phyloP scores from a whole-genome alignment of 2,797 vertebrate species.

The Epinephelus coioides region DNA sequence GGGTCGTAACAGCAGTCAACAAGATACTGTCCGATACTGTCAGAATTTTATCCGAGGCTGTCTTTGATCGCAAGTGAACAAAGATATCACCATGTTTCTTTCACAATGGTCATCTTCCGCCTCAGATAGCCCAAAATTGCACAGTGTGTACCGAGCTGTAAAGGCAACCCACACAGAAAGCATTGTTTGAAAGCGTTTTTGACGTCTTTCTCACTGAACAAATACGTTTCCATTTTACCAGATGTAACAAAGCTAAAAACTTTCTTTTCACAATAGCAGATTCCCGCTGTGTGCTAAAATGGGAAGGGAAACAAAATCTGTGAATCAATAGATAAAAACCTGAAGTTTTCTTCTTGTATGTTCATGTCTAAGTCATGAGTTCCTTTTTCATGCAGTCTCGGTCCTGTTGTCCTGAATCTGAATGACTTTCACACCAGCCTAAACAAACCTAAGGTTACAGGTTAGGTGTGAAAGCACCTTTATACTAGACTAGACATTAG shows the following conservation, averaged over 20 bases:
- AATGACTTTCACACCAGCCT: neutral
- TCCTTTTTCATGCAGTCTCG: neutral
- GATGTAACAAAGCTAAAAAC: neutral
- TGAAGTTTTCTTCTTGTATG: neutral
- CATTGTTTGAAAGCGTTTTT: neutral
- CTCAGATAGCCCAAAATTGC: no score
- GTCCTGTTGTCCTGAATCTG: neutral
- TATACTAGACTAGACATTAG: neutral
- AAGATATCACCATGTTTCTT: no score
- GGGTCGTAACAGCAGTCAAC: no score
- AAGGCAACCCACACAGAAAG: neutral
- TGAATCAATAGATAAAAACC: constrained; percentile 12
- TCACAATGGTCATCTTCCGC: no score
- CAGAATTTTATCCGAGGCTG: no score
- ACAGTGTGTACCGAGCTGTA: neutral
- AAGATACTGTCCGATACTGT: no score
- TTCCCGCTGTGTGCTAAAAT: neutral
- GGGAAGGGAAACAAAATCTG: neutral
- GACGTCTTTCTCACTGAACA: neutral
- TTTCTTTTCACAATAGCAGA: neutral
- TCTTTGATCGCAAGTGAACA: no score
- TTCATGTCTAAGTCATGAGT: neutral
- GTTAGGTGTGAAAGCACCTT: neutral
- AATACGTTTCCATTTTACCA: neutral
- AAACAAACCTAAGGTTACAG: neutral